A percentile compares a stretch with the other conserved stretches of the same genome.
phyloP scores from a whole-genome alignment of 2,888 invertebrate species.

The Hirtodrosophila cameraria region DNA sequence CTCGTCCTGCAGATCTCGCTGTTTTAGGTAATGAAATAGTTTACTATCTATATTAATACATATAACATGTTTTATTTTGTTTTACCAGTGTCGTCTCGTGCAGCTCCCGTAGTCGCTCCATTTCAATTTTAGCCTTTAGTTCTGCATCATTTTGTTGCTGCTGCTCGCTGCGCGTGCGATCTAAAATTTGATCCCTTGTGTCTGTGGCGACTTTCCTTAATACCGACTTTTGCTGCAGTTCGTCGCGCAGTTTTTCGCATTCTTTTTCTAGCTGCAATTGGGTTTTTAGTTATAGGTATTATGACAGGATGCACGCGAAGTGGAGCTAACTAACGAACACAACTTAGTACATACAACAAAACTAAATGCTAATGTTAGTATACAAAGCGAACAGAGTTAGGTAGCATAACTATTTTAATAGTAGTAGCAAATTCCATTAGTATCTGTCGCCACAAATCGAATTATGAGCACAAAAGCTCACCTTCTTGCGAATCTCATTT shows the following conservation, averaged over 20 bases:
- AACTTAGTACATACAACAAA: not conserved
- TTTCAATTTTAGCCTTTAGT: slow-evolving; percentile 76
- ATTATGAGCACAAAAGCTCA: slow-evolving; percentile 36
- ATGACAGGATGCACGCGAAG: not conserved
- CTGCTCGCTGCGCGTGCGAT: slow-evolving; percentile 86
- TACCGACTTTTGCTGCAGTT: slow-evolving; percentile 66
- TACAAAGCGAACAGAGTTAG: slow-evolving; percentile 10
- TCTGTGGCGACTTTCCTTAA: slow-evolving; percentile 83
- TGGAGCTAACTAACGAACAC: not conserved
- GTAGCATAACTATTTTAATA: not conserved
- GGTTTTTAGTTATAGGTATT: not conserved
- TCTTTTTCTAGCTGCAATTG: slow-evolving; percentile 85
- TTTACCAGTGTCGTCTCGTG: slow-evolving; percentile 78
- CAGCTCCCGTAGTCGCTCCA: slow-evolving; percentile 72
- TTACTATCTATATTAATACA: not conserved
- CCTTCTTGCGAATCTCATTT: slow-evolving; percentile 81
- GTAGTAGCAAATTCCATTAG: not conserved
- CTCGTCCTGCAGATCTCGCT: slow-evolving; percentile 79
- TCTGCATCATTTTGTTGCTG: slow-evolving; percentile 82
- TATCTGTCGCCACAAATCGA: not conserved
- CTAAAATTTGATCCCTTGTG: slow-evolving; percentile 86
- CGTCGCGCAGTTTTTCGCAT: slow-evolving; percentile 83
- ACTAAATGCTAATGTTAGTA: slow-evolving; percentile 14
- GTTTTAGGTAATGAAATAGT: not conserved
- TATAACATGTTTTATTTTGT: not conserved